phyloP scores from a whole-genome alignment of 1,140 invertebrate species.

The Agrilus planipennis region DNA sequence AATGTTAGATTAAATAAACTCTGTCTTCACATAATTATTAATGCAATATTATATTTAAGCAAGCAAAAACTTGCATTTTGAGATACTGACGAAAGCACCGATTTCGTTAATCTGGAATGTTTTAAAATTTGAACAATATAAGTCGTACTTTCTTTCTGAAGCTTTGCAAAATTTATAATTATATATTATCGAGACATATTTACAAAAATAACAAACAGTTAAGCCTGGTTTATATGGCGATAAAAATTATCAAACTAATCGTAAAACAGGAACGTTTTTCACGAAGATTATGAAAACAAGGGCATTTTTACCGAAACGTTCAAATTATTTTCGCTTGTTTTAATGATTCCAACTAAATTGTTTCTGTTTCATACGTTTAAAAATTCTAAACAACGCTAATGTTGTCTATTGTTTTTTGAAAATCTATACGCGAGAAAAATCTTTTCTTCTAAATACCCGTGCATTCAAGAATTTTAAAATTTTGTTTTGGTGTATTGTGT shows the following conservation, averaged over 20 bases:
- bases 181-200: neutral
- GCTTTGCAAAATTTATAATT: neutral
- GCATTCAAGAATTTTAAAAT: no score
- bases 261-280: neutral
- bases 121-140: conserved; percentile 8
- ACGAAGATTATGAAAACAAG: conserved; percentile 3
- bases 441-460: no score
- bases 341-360: conserved; percentile 11
- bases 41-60: conserved; percentile 8
- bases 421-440: no score
- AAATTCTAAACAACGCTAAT: no score
- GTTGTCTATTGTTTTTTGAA: no score
- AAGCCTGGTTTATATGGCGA: conserved; percentile 7
- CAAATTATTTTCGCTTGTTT: conserved; percentile 11
- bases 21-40: conserved; percentile 11
- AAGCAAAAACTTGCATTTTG: conserved; percentile 14
- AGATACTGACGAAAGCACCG: conserved; percentile 6
- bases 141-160: neutral
- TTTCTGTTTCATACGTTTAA: no score
- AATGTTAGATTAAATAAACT: conserved; percentile 13
- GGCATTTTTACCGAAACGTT: conserved; percentile 11
- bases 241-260: conserved; percentile 2
- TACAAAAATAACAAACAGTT: conserved; percentile 1
- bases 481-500: no score
- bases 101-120: conserved; percentile 9